Conservation (phyloP, 2,888 invertebrate species). For the Campopleginae sp. region DNA sequence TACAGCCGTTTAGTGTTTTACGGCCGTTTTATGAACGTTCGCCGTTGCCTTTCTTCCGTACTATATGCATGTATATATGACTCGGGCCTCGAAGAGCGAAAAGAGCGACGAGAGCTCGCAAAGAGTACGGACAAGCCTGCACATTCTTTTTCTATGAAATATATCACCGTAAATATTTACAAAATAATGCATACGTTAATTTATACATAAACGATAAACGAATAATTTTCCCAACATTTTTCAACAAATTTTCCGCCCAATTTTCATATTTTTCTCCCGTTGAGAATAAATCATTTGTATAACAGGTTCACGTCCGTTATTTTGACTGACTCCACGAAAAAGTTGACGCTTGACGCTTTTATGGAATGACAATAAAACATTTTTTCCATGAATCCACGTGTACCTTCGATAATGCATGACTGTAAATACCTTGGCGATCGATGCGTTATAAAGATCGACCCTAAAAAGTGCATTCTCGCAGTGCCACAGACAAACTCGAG, state of each 20-base stretch:
- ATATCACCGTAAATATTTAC: neutral
- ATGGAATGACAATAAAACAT: slow-evolving; percentile 17
- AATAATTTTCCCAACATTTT: neutral
- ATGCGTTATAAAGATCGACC: neutral
- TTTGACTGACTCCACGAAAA: neutral
- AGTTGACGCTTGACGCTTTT: neutral
- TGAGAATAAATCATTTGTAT: neutral
- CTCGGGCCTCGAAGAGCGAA: slow-evolving; percentile 13
- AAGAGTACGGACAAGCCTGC: slow-evolving; percentile 23
- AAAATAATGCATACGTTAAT: neutral
- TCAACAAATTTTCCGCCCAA: neutral
- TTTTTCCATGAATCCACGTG: neutral
- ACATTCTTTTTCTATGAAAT: slow-evolving; percentile 28
- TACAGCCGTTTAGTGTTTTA: slow-evolving; percentile 84
- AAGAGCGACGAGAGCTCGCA: slow-evolving; percentile 5
- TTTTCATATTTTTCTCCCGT: neutral
- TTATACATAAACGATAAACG: neutral
- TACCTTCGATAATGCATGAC: neutral
- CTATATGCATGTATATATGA: slow-evolving; percentile 24
- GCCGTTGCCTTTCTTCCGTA: slow-evolving; percentile 72
- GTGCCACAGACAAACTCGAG: neutral
- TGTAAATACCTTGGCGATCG: neutral
- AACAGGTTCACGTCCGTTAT: neutral
- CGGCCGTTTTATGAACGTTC: slow-evolving; percentile 83
- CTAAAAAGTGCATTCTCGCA: neutral